Conservation (phyloP, 2,797 vertebrate genomes). For the Antennarius maculatus region DNA sequence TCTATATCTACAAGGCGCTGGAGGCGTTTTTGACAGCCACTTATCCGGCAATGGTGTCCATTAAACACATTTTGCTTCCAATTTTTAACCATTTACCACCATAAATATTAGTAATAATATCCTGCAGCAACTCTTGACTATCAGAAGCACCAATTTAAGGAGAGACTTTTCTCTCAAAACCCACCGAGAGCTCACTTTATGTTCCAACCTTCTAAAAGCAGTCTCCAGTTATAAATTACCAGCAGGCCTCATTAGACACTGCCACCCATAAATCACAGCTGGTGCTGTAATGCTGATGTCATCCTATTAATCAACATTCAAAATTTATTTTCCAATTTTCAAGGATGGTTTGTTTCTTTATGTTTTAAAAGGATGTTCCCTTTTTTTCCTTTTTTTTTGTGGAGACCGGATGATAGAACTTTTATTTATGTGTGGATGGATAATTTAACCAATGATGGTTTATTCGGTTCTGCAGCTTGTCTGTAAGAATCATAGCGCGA, state of each 20-base stretch:
- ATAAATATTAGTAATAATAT: background rate
- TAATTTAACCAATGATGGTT: background rate
- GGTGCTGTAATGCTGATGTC: conserved; percentile 13
- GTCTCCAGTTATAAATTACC: conserved; percentile 25
- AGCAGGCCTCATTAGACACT: conserved; percentile 17
- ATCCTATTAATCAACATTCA: background rate
- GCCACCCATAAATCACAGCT: conserved; percentile 17
- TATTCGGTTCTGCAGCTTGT: background rate
- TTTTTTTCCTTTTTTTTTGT: background rate
- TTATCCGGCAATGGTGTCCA: too few species aligned
- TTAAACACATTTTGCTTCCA: too few species aligned
- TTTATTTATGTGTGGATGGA: background rate
- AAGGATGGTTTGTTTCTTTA: background rate
- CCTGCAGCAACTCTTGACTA: background rate
- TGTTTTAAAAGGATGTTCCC: background rate
- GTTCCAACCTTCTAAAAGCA: conserved; percentile 8
- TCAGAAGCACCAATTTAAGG: too few species aligned
- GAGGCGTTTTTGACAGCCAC: too few species aligned
- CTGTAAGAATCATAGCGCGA: too few species aligned
- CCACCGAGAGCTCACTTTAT: background rate
- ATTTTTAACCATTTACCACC: too few species aligned
- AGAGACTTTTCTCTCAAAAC: too few species aligned
- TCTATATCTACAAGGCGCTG: too few species aligned
- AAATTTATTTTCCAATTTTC: conserved; percentile 3
- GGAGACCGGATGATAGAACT: background rate